phyloP scores from a whole-genome alignment of 2,113 vertebrate species.

The Heterotilapia buettikoferi region DNA sequence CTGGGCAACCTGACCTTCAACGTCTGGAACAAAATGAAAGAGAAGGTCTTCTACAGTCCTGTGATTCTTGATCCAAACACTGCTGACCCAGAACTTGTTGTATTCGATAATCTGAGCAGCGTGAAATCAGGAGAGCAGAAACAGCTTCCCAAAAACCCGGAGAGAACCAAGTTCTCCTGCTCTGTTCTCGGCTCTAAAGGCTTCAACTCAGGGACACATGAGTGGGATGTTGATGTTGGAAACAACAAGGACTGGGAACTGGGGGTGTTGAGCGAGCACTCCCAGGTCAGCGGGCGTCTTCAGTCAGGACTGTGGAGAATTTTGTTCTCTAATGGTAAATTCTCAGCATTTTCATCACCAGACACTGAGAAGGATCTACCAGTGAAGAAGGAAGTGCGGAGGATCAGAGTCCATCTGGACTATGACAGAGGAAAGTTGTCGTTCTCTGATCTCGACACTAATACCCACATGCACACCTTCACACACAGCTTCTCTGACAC shows the following conservation, averaged over 20 bases:
- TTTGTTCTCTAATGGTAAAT: not conserved
- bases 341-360: not conserved
- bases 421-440: not conserved
- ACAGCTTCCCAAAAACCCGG: not conserved
- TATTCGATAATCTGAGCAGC: not conserved
- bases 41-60: not conserved
- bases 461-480: conserved; percentile 31
- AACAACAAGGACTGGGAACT: conserved; percentile 34
- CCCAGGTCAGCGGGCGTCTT: not conserved
- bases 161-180: conserved; percentile 16
- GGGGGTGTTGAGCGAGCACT: not conserved
- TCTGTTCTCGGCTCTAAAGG: not conserved
- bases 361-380: not conserved
- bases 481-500: conserved; percentile 5
- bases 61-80: conserved; percentile 46
- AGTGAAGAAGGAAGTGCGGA: not conserved
- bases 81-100: not conserved
- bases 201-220: not conserved
- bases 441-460: not conserved
- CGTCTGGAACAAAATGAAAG: conserved; percentile 22
- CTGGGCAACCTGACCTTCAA: conserved; percentile 35
- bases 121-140: not conserved
- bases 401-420: conserved; percentile 17
- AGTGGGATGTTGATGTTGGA: conserved; percentile 11
- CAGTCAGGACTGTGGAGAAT: conserved; percentile 24